These are phyloP conservation scores for Ceratotherium simum DNA, from an alignment of 2,113 vertebrate species.

Conservation along the genomic window DNA sequence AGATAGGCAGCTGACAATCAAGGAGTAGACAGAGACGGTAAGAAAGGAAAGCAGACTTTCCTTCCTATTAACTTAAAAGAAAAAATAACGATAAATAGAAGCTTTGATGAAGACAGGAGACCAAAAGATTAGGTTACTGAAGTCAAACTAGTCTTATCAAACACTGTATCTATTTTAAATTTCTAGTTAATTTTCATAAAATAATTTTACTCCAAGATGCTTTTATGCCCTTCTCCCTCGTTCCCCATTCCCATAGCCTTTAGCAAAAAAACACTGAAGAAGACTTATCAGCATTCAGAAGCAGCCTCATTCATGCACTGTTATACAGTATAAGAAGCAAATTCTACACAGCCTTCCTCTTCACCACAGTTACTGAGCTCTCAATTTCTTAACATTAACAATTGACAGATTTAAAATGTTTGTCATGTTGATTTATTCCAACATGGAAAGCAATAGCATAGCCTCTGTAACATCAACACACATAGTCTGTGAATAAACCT, in stretches of 20 bases:
- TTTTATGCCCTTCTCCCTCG: background rate
- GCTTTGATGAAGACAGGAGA: conserved; percentile 11
- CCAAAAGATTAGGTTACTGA: conserved; percentile 1
- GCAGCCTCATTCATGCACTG: background rate
- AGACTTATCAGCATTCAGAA: background rate
- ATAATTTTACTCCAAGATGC: background rate
- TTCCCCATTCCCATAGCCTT: background rate
- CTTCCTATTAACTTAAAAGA: conserved; percentile 14
- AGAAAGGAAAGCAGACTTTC: conserved; percentile 31
- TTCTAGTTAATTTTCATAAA: conserved; percentile 52
- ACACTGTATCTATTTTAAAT: conserved; percentile 24
- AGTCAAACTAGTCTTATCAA: conserved; percentile 50
- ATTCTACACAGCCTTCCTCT: background rate
- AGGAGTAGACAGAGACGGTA: background rate
- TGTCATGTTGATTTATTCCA: conserved; percentile 36
- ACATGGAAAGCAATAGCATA: conserved; percentile 1
- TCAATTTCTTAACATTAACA: conserved; percentile 28
- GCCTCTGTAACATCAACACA: conserved; percentile 18
- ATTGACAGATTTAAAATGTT: background rate
- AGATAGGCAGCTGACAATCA: conserved; percentile 53
- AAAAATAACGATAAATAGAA: background rate
- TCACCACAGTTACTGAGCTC: background rate
- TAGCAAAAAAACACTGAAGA: background rate
- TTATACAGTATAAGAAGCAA: background rate
- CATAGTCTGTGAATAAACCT: background rate